phyloP scores from a whole-genome alignment of 2,888 invertebrate genomes.

The Itoplectis maculator region DNA sequence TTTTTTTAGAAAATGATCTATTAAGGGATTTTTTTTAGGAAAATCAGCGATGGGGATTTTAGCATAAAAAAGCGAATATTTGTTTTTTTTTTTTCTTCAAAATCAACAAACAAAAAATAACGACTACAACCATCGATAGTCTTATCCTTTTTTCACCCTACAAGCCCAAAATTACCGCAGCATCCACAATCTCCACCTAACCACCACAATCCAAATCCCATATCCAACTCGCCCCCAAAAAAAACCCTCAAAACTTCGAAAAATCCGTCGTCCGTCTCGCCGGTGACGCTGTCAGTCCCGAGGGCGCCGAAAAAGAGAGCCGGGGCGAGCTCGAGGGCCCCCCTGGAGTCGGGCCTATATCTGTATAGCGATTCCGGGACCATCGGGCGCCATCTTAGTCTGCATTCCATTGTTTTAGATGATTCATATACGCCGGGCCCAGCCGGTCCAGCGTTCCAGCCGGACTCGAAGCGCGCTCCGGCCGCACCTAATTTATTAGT shows the following conservation, averaged over 20 bases:
- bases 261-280: conserved; percentile 11
- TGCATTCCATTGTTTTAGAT: conserved; percentile 85
- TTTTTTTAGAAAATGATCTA: background rate
- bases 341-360: conserved; percentile 7
- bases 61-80: too few species aligned
- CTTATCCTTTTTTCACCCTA: too few species aligned
- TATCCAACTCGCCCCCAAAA: background rate
- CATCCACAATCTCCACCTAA: too few species aligned
- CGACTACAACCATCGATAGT: too few species aligned
- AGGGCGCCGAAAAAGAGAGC: background rate
- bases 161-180: too few species aligned
- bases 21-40: background rate
- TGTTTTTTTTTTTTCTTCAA: too few species aligned
- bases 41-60: too few species aligned
- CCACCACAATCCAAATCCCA: too few species aligned
- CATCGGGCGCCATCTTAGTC: conserved; percentile 82
- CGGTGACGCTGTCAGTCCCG: conserved; percentile 1
- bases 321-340: too few species aligned
- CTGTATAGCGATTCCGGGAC: conserved; percentile 34
- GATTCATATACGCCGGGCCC: conserved; percentile 81
- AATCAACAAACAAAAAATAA: too few species aligned
- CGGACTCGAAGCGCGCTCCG: conserved; percentile 36
- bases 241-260: background rate
- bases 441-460: conserved; percentile 63
- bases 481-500: conserved; percentile 84